Evolutionary conservation across 2,888 invertebrate genomes (phyloP).

Genomic region (Rotaria sp.): DNA sequence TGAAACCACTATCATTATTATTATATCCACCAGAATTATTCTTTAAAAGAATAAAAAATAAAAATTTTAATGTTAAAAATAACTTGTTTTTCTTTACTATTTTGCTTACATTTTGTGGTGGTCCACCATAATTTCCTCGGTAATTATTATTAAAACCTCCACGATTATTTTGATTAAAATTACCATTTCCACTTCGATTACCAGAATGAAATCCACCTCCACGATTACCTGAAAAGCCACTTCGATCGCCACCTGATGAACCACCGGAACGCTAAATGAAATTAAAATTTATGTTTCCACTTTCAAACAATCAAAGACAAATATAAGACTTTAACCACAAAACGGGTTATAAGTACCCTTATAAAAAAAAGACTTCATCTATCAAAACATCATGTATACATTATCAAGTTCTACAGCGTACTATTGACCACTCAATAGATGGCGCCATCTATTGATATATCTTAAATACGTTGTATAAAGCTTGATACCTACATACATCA

Average conservation of each 20-base stretch:
- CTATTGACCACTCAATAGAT: no score
- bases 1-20: not conserved
- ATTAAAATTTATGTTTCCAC: not conserved
- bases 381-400: no score
- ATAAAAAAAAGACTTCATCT: no score
- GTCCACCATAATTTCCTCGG: not conserved
- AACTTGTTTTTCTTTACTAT: not conserved
- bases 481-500: no score
- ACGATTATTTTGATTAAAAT: not conserved
- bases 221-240: not conserved
- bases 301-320: no score
- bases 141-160: not conserved
- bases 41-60: not conserved
- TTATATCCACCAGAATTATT: not conserved
- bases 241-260: not conserved
- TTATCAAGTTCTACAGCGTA: no score
- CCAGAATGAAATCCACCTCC: not conserved
- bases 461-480: no score
- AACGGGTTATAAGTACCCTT: no score
- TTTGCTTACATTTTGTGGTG: not conserved
- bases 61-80: no score
- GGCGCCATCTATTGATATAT: no score
- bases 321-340: no score
- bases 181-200: not conserved
- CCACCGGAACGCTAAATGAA: not conserved